A percentile compares a stretch with the other conserved stretches of the same genome.
These are phyloP conservation scores for Conopomorpha cramerella DNA, from an alignment of 1,140 invertebrate species.

Conservation along the genomic window DNA sequence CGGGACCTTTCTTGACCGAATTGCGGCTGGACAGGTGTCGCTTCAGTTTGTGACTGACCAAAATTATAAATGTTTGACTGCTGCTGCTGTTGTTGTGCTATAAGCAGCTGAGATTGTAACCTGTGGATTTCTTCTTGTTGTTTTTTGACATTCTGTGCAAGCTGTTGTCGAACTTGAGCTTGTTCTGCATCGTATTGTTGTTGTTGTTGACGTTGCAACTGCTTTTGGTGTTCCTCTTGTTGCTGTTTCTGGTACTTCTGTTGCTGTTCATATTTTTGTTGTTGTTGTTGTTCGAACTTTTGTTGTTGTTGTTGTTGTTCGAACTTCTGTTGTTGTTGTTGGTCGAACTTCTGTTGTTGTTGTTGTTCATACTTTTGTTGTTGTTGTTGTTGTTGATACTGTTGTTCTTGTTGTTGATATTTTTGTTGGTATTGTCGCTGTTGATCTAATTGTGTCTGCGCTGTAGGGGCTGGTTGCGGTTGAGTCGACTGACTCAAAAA, in stretches of 20 bases:
- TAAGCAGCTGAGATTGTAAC: conserved; percentile 39
- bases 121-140: conserved; percentile 51
- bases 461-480: conserved; percentile 6
- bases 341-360: conserved; percentile 10
- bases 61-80: conserved; percentile 16
- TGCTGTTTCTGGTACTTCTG: conserved; percentile 19
- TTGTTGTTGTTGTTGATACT: conserved; percentile 16
- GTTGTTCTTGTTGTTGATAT: conserved; percentile 18
- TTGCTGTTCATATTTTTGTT: conserved; percentile 26
- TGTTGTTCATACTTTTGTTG: conserved; percentile 7
- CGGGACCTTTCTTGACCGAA: conserved; percentile 40
- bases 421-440: conserved; percentile 22
- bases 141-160: conserved; percentile 44
- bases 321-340: conserved; percentile 17
- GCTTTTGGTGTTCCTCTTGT: conserved; percentile 20
- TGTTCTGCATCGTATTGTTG: conserved; percentile 47
- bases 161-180: conserved; percentile 54
- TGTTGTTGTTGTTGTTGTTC: conserved; percentile 16
- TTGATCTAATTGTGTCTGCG: conserved; percentile 22
- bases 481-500: conserved; percentile 10
- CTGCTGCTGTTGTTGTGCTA: conserved; percentile 32
- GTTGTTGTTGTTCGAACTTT: conserved; percentile 27
- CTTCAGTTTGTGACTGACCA: conserved; percentile 26
- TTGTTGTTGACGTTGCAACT: conserved; percentile 26
- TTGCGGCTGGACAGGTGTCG: conserved; percentile 26